phyloP scores from a whole-genome alignment of 2,888 invertebrate genomes.

The Linnaemya vulpina region DNA sequence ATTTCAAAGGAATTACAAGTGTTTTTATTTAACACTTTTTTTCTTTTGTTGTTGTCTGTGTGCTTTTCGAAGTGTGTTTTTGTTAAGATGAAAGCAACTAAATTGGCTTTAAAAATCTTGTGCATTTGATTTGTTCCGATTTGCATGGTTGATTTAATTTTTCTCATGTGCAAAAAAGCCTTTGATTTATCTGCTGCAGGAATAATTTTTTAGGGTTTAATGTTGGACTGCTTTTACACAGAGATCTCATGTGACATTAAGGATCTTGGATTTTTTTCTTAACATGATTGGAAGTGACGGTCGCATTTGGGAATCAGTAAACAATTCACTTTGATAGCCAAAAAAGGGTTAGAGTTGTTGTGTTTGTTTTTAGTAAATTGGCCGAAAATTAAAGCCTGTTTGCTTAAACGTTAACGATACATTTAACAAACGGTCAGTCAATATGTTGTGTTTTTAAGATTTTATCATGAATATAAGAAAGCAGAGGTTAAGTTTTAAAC shows the following conservation, averaged over 20 bases:
- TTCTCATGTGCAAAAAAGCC: constrained; percentile 11
- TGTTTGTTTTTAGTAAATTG: constrained; percentile 47
- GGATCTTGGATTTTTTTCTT: constrained; percentile 5
- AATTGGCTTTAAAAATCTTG: constrained; percentile 56
- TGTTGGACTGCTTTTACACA: constrained; percentile 30
- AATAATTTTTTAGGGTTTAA: constrained; percentile 9
- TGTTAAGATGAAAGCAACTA: constrained; percentile 55
- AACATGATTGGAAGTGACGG: constrained; percentile 79
- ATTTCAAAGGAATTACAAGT: constrained; percentile 36
- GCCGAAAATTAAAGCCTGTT: constrained; percentile 33
- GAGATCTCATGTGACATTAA: constrained; percentile 25
- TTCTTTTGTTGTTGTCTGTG: constrained; percentile 5
- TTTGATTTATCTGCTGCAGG: constrained; percentile 17
- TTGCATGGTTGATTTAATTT: constrained; percentile 65
- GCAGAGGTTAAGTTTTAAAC: too few species aligned
- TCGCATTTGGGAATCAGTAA: constrained; percentile 26
- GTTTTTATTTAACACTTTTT: constrained; percentile 42
- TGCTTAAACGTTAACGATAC: constrained; percentile 6
- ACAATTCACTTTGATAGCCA: neutral
- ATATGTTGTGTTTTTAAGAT: neutral
- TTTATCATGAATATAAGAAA: too few species aligned
- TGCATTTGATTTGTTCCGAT: constrained; percentile 54
- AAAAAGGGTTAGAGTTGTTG: constrained; percentile 26
- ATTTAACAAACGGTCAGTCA: constrained; percentile 57
- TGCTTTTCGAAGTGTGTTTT: neutral